Conservation (phyloP, 2,113 vertebrate species). For the Patagioenas fasciata region DNA sequence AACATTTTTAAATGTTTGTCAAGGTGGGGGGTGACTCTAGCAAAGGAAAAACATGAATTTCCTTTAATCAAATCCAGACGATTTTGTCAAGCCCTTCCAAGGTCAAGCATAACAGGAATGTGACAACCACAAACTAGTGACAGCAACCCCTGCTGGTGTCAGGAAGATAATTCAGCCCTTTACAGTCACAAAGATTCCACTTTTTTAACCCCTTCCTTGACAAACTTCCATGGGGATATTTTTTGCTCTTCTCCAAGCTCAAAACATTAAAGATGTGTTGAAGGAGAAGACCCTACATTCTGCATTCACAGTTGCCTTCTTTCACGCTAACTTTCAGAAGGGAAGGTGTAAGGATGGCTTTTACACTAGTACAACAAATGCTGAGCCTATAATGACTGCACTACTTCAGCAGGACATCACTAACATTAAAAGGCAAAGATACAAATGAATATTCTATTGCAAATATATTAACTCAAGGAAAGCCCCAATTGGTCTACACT, state of each 20-base stretch:
- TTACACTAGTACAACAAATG: neutral
- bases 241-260: neutral
- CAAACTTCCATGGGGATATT: neutral
- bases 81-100: constrained; percentile 69
- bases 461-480: neutral
- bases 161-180: constrained; percentile 56
- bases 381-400: neutral
- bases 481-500: neutral
- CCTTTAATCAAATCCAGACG: constrained; percentile 79
- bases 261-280: neutral
- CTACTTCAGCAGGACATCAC: neutral
- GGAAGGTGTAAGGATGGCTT: neutral
- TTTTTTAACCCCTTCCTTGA: constrained; percentile 37
- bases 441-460: neutral
- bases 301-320: neutral
- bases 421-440: neutral
- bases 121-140: constrained; percentile 66
- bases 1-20: constrained; percentile 77
- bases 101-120: constrained; percentile 76
- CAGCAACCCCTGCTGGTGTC: constrained; percentile 72
- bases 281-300: neutral
- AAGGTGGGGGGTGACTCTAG: constrained; percentile 76
- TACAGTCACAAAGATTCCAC: neutral
- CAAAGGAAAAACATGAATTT: constrained; percentile 76
- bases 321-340: neutral